Evolutionary conservation across 2,797 vertebrate species (phyloP), one percentile per base, ranked within the genome.

Genomic region (Tragelaphus oryx): DNA sequence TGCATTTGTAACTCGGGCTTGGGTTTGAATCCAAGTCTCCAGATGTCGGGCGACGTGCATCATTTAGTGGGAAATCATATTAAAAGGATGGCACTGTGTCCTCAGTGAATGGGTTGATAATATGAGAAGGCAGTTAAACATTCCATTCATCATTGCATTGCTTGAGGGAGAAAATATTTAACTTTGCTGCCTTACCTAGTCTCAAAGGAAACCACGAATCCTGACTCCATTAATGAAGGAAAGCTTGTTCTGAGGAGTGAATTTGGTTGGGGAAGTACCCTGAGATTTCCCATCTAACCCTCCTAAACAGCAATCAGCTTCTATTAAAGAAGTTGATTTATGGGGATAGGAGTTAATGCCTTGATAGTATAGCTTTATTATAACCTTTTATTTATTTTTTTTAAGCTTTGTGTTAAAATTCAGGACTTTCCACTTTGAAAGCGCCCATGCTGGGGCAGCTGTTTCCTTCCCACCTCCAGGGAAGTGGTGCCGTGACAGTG

Each of bases 1-100:
- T 94, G 33, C 22, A 28, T 71, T 20, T 85, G 33, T n/a, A 76
- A 68, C 75, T 84, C 33, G 5, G 7, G 46, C 59, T 91, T 2
- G 0, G 33, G 94, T 87, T 87, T 92, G 84, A 95, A 93, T 80
- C 65, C 87, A 59, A 78, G 57, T 74, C 88, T 81, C 93, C 96
- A 91, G 90, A 48, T 81, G 93, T 86, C 46, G 13, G 24, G 50
- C 0, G 0, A 18, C 50, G 94, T 26, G 55, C 60, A 20, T 93
- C 96, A 85, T 89, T 94, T 86, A 74, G 44, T 65, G n/a, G 28
- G 80, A 95, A 97, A 89, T 92, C 71, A 59, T 74, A 74, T 57
- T 68, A 30, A 74, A 86, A 81, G 71, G 16, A 54, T 24, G 71
- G 22, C 14, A 50, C 50, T 10, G 50, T n/a, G 75, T 88, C 93